Evolutionary conservation across 1,140 invertebrate genomes (phyloP).

Genomic region (Heliconius hermathena): DNA sequence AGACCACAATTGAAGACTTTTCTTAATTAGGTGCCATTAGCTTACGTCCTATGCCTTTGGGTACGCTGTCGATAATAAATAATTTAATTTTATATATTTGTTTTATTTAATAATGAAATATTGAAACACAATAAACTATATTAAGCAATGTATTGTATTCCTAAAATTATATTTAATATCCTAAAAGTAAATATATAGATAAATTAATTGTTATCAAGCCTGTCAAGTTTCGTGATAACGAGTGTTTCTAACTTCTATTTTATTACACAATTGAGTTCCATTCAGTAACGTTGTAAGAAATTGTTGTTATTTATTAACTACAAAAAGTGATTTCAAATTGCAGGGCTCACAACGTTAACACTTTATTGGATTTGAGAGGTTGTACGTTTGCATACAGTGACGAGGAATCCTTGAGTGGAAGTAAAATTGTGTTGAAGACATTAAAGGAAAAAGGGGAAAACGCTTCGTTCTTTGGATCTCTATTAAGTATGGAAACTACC

Average conservation of each 20-base stretch:
- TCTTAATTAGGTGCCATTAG: too few relatives aligned
- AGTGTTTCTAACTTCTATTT: constrained; percentile 58
- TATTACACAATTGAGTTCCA: constrained; percentile 58
- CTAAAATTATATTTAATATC: constrained; percentile 12
- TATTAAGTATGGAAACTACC: constrained; percentile 75
- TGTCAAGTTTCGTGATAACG: constrained; percentile 68
- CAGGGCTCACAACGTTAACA: constrained; percentile 83
- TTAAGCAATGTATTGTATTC: background rate
- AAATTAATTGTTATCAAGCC: constrained; percentile 72
- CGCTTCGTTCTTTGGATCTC: constrained; percentile 84
- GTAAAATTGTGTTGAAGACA: constrained; percentile 81
- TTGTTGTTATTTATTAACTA: constrained; percentile 34
- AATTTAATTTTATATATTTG: too few relatives aligned
- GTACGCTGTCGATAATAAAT: background rate
- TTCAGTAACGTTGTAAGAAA: constrained; percentile 17
- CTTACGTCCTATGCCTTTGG: too few relatives aligned
- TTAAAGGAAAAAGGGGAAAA: constrained; percentile 84
- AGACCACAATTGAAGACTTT: too few relatives aligned
- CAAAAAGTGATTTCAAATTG: constrained; percentile 31
- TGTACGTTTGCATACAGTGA: constrained; percentile 82
- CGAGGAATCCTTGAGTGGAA: constrained; percentile 82
- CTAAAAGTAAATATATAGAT: constrained; percentile 65
- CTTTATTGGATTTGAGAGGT: constrained; percentile 83
- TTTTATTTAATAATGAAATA: too few relatives aligned
- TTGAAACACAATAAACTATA: too few relatives aligned